Evolutionary conservation across 2,888 invertebrate species (phyloP), one percentile per base, ranked within the genome.

Genomic region (Allacma fusca): DNA sequence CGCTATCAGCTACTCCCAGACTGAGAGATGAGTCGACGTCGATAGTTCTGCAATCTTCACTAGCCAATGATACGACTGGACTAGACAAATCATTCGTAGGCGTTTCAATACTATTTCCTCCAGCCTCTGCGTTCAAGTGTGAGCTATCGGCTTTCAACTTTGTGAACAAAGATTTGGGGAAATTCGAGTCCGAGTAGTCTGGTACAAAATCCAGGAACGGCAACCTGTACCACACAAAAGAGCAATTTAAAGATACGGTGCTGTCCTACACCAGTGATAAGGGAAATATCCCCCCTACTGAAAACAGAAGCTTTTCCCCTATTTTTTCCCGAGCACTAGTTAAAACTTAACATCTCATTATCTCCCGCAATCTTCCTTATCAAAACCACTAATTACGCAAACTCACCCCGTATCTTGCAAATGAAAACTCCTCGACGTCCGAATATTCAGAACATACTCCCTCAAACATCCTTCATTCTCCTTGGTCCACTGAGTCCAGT

Each of bases 331-430:
- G 13, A 4, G 13, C 19, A 57, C 13, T 19, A 57, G 21, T 4
- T 57, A 57, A 4, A 57, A 4, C 19, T 7, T 57, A n/a, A 57
- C 57, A 57, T 16, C 21, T 57, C 16, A 9, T 16, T 57, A 7
- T 4, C 57, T 57, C 5, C 57, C 9, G 9, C 34, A 34, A 34
- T 34, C 9, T 9, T 34, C 34, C 9, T 34, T 34, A 34, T 34
- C 9, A 34, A 34, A 34, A 34, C 9, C 34, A 34, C 9, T 34
- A 34, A 34, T 34, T 7, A 34, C n/a, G n/a, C n/a, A 34, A 34
- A 57, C 57, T 57, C 19, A 57, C 57, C 57, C 57, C 21, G 57
- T 57, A 57, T 57, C 57, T 21, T 19, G 21, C 19, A 57, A 57
- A 19, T 57, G 57, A 57, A 57, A 9, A 21, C 57, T 57, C n/a